phyloP scores from a whole-genome alignment of 2,113 vertebrate genomes.

The Petrocephalus microphthalmus region DNA sequence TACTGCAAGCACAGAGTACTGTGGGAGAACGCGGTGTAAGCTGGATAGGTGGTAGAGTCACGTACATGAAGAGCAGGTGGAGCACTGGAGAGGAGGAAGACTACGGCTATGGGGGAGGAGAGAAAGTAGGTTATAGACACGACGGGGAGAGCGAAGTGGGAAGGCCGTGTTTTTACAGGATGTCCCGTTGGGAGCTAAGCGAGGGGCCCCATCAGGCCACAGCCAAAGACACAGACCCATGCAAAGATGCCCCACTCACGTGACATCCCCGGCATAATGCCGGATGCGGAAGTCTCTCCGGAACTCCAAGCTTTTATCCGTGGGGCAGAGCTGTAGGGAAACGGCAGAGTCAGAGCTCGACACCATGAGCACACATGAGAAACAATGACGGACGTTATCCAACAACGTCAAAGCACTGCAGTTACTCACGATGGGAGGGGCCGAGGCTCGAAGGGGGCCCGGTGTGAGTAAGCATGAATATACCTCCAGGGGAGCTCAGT shows the following conservation, averaged over 20 bases:
- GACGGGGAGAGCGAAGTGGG: not conserved
- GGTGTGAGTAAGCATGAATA: not conserved
- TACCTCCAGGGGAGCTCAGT: not conserved
- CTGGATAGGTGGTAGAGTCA: not conserved
- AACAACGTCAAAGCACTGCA: not conserved
- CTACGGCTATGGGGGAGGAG: not conserved
- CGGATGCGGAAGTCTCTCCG: conserved; percentile 81
- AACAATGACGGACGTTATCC: not conserved
- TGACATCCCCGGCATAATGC: conserved; percentile 87
- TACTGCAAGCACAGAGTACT: not conserved
- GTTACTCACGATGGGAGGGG: not conserved
- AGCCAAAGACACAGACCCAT: not conserved
- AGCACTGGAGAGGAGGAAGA: not conserved
- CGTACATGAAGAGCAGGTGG: conserved; percentile 20
- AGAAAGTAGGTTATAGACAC: conserved; percentile 7
- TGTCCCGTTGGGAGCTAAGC: not conserved
- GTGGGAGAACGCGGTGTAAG: not conserved
- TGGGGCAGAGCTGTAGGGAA: conserved; percentile 65
- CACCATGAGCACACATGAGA: not conserved
- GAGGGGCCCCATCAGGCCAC: conserved; percentile 20
- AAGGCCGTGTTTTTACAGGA: conserved; percentile 15
- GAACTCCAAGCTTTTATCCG: conserved; percentile 86
- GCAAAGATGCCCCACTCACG: conserved; percentile 58
- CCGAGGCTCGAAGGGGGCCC: not conserved
- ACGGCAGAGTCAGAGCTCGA: not conserved